Base-by-base conservation (phyloP, 1,140 invertebrate species). In the Ganaspis sp. region DNA sequence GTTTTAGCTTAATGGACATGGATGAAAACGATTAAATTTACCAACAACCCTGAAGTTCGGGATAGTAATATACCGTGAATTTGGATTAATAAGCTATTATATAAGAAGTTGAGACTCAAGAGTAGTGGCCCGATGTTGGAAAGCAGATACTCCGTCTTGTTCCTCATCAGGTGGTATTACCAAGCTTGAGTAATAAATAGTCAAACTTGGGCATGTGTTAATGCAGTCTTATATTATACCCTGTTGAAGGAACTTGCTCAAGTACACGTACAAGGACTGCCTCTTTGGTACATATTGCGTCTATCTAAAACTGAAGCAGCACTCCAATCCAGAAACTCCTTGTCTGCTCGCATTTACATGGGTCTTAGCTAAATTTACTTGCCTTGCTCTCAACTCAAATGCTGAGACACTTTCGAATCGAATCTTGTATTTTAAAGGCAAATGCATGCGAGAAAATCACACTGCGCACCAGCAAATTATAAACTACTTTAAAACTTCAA, bases 101-200 rank as follows among this genome's bases (percentile, higher is more conserved):
- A 26, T 54, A 69, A 73, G 76, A 73, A 40, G 73, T 26, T 72
- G 72, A 26, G 74, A 40, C 42, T 70, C 4, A 69, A 53, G 49
- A 49, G 26, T 34, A 34, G 58, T 64, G 5, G 26, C 58, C 12
- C 15, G 23, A 29, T 64, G 42, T 26, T 64, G 37, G 38, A 69
- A 69, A 69, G 29, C 72, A 69, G 21, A 72, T 72, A 81, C 75
- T 83, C 77, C 76, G 75, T 82, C 77, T 85, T 83, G n/a, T 19
- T 74, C 73, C 73, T 85, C 84, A 85, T 87, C 84, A 86, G 84
- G 83, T 86, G 83, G 83, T 81, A 84, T 86, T 86, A 87, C 81
- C 83, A 75, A 77, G 84, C 74, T 77, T 84, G 86, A 85, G 86
- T 87, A 84, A 88, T 87, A 87, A 87, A 87, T 87, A 88, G 83